phyloP scores from a whole-genome alignment of 1,140 invertebrate species.

The Drosophila arizonae region DNA sequence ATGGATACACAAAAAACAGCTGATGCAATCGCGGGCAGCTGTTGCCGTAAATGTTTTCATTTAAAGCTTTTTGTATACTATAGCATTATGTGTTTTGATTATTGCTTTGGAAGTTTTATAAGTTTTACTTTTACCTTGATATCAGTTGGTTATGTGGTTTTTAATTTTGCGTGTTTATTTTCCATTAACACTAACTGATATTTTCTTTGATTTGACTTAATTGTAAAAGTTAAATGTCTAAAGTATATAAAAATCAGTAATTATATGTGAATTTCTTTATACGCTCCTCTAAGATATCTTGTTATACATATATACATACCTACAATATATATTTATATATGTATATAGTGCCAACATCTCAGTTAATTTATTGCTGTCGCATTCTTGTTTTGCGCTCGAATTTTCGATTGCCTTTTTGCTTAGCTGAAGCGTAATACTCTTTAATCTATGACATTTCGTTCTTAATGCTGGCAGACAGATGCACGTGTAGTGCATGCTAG shows the following conservation, averaged over 20 bases:
- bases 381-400: not conserved
- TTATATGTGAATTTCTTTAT: not conserved
- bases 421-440: not conserved
- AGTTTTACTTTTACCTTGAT: slow-evolving; percentile 18
- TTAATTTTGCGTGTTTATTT: not conserved
- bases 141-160: slow-evolving; percentile 8
- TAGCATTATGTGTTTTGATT: slow-evolving; percentile 22
- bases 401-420: not conserved
- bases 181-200: not conserved
- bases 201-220: slow-evolving; percentile 1
- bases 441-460: slow-evolving; percentile 19
- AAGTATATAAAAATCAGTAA: no score
- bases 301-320: no score
- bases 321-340: not conserved
- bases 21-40: slow-evolving; percentile 55
- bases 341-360: not conserved
- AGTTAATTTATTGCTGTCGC: not conserved
- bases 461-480: slow-evolving; percentile 12
- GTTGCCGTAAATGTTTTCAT: slow-evolving; percentile 37
- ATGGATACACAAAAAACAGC: slow-evolving; percentile 58
- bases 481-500: not conserved
- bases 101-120: not conserved
- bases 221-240: not conserved
- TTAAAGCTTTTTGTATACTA: slow-evolving; percentile 22
- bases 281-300: no score